Percentiles rank a stretch among this genome's conserved stretches.
Conservation (phyloP, 2,888 invertebrate species). For the Cylindroiulus punctatus region DNA sequence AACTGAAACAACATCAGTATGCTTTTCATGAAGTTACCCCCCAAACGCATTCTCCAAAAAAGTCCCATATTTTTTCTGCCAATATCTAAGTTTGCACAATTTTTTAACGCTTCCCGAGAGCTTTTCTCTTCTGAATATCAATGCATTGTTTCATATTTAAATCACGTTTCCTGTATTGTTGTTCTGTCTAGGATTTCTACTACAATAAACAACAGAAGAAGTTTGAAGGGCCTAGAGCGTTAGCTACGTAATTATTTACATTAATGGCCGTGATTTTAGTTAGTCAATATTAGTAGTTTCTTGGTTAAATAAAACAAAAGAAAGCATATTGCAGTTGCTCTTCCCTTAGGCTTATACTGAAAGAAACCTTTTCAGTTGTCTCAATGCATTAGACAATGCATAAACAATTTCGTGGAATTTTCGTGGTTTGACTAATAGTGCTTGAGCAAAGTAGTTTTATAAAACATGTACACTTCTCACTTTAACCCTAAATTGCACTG, state of each 20-base stretch:
- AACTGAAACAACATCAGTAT: not conserved
- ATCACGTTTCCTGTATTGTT: not conserved
- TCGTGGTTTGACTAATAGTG: too few species aligned
- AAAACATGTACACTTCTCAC: too few species aligned
- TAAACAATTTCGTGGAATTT: too few species aligned
- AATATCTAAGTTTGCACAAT: not conserved
- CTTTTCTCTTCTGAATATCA: not conserved
- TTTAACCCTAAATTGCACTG: too few species aligned
- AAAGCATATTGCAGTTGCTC: too few species aligned
- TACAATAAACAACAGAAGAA: not conserved
- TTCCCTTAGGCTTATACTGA: too few species aligned
- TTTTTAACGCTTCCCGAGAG: slow-evolving; percentile 10
- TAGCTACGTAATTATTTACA: not conserved
- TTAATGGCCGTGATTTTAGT: not conserved
- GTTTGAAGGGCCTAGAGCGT: not conserved
- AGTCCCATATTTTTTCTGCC: not conserved
- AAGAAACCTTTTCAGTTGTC: too few species aligned
- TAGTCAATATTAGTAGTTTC: not conserved
- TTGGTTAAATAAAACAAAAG: not conserved
- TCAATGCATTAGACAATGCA: too few species aligned
- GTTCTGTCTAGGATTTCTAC: not conserved
- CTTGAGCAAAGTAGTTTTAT: too few species aligned
- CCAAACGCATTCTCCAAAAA: not conserved
- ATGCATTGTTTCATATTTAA: not conserved
- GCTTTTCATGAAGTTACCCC: not conserved